Conservation (phyloP, 2,888 invertebrate genomes). For the Drosophila robusta region DNA sequence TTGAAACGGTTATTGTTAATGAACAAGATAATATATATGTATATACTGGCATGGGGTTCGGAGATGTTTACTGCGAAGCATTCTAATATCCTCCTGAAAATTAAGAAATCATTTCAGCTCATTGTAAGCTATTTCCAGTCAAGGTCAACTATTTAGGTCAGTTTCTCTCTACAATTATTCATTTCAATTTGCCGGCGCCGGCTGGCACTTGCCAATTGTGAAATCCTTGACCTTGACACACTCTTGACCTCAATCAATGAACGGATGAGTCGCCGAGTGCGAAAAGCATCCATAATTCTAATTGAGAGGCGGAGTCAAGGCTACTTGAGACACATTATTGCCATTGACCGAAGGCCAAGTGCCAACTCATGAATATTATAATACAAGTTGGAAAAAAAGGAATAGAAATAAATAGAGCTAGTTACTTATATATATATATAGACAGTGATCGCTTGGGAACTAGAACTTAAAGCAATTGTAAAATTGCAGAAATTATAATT, state of each 20-base stretch:
- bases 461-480: neutral
- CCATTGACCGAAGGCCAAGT: slow-evolving; percentile 7
- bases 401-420: neutral
- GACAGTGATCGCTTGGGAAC: neutral
- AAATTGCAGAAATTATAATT: neutral
- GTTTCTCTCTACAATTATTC: neutral
- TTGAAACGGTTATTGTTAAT: too few relatives aligned
- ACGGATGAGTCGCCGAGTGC: slow-evolving; percentile 7
- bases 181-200: neutral
- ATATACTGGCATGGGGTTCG: too few relatives aligned
- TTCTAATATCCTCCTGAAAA: too few relatives aligned
- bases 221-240: slow-evolving; percentile 39
- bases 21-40: too few relatives aligned
- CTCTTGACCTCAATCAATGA: slow-evolving; percentile 16
- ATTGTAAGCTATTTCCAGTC: neutral
- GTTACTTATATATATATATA: neutral
- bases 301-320: slow-evolving; percentile 1
- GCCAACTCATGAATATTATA: neutral
- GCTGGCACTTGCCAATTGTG: slow-evolving; percentile 13
- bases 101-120: too few relatives aligned
- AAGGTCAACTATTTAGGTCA: slow-evolving; percentile 1
- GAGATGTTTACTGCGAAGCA: too few relatives aligned
- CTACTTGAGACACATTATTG: slow-evolving; percentile 6
- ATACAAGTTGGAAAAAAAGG: neutral
- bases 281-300: slow-evolving; percentile 11